These are phyloP conservation scores for Chrysotoxum bicinctum DNA, from an alignment of 2,888 invertebrate species.

Conservation along the genomic window DNA sequence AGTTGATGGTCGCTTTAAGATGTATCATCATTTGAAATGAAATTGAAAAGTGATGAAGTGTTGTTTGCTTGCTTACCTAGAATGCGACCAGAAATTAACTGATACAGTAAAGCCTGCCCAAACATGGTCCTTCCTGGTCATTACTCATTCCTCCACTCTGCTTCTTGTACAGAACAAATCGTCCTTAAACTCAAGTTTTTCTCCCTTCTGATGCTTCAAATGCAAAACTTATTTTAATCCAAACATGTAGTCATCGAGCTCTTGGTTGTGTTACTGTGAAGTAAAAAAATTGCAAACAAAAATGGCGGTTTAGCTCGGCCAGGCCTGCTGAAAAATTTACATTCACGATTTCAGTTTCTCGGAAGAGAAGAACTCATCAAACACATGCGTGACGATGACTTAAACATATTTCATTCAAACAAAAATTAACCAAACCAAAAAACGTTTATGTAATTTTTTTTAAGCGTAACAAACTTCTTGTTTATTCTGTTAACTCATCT, in stretches of 20 bases:
- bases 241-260: background rate
- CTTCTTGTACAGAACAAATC: no score
- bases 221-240: background rate
- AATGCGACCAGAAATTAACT: conserved; percentile 96
- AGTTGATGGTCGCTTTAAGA: conserved; percentile 85
- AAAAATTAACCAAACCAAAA: background rate
- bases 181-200: no score
- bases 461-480: conserved; percentile 55
- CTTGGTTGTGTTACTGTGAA: background rate
- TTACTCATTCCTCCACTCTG: no score
- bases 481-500: conserved; percentile 53
- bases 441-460: conserved; percentile 8
- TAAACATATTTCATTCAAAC: background rate
- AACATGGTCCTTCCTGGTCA: background rate
- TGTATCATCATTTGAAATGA: conserved; percentile 84
- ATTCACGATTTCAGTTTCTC: background rate
- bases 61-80: conserved; percentile 84
- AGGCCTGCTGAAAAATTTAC: no score
- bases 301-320: background rate
- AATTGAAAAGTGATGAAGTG: conserved; percentile 9
- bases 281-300: background rate
- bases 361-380: background rate
- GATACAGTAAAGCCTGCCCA: background rate
- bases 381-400: no score
- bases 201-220: background rate